Percentiles rank a stretch among this genome's conserved stretches.
Conservation (phyloP, 2,888 invertebrate species). For the Rhagophthalmus giganteus region DNA sequence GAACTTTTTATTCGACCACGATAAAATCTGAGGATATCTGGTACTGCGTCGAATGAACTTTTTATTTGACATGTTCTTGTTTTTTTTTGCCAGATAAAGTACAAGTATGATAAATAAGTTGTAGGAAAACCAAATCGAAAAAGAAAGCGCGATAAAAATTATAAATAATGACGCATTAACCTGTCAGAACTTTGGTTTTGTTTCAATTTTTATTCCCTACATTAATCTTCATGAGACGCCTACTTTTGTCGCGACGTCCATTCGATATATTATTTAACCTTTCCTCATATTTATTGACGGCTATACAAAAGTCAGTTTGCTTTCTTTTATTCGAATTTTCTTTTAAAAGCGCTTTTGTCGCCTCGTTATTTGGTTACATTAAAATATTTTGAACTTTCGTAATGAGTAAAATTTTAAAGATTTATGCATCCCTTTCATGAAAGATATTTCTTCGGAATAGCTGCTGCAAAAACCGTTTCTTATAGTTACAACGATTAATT, state of each 20-base stretch:
- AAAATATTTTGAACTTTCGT: no score
- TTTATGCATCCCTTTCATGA: no score
- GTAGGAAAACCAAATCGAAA: conserved; percentile 13
- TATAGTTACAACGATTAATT: background rate
- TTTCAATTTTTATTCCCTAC: conserved; percentile 42
- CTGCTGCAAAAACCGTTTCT: no score
- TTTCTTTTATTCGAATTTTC: background rate
- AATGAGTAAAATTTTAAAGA: no score
- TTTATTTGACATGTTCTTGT: background rate
- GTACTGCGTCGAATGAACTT: background rate
- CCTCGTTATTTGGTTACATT: no score
- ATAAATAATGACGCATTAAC: conserved; percentile 48
- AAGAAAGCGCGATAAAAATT: no score
- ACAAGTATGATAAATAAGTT: conserved; percentile 27
- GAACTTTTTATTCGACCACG: background rate
- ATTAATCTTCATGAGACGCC: conserved; percentile 44
- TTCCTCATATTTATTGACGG: conserved; percentile 24
- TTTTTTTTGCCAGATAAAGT: conserved; percentile 29
- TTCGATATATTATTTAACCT: conserved; percentile 37
- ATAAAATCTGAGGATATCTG: conserved; percentile 1
- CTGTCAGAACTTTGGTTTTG: conserved; percentile 43
- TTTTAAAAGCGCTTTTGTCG: no score
- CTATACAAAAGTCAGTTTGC: conserved; percentile 10
- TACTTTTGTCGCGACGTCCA: conserved; percentile 34
- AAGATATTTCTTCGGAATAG: no score